Percentiles rank a stretch among this genome's conserved stretches.
Evolutionary conservation across 2,797 vertebrate genomes (phyloP).

Genomic region (Lutjanus argentimaculatus): DNA sequence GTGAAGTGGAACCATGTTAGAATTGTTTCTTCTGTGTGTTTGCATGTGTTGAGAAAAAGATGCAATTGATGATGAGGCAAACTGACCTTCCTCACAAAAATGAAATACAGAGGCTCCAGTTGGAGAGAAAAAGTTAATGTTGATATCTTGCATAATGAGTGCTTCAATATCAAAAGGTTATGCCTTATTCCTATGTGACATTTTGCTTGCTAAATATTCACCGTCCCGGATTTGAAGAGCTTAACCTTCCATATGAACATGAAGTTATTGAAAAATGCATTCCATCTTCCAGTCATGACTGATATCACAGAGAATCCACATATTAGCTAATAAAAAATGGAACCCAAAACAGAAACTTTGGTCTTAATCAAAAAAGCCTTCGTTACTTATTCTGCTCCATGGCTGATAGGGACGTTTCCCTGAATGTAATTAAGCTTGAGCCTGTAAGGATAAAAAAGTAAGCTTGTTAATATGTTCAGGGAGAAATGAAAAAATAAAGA

Average conservation of each 20-base stretch:
- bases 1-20: conserved; percentile 33
- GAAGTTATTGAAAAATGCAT: conserved; percentile 78
- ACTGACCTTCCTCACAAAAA: conserved; percentile 19
- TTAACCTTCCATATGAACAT: conserved; percentile 77
- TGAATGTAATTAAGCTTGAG: conserved; percentile 87
- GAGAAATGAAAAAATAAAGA: conserved; percentile 82
- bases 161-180: conserved; percentile 74
- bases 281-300: conserved; percentile 59
- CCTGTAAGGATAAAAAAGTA: conserved; percentile 86
- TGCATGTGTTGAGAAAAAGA: conserved; percentile 25
- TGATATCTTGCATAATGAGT: conserved; percentile 69
- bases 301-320: conserved; percentile 73
- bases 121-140: conserved; percentile 30
- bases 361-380: conserved; percentile 83
- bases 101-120: neutral
- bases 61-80: conserved; percentile 11
- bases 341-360: conserved; percentile 82
- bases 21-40: conserved; percentile 32
- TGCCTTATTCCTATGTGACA: conserved; percentile 76
- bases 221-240: conserved; percentile 74
- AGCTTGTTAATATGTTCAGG: conserved; percentile 86
- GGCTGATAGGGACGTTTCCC: conserved; percentile 68
- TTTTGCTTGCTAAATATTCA: conserved; percentile 82
- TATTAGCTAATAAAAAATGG: conserved; percentile 81
- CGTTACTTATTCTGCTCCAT: conserved; percentile 78